Base-by-base conservation (phyloP, 2,888 invertebrate species). In the Heliconius ethilla region DNA sequence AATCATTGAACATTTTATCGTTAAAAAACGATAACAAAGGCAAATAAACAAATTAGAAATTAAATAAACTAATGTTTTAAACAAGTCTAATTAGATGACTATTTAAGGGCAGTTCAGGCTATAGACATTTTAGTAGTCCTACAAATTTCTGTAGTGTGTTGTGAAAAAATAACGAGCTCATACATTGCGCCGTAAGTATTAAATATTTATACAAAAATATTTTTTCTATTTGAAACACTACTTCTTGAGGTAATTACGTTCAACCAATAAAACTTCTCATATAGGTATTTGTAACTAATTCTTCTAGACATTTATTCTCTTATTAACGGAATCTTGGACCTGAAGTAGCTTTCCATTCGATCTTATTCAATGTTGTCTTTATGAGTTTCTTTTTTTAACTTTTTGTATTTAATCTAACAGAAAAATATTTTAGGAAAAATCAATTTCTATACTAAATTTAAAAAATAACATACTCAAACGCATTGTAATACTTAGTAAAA, bases 41-140 rank as follows among this genome's bases (percentile, higher is more conserved):
- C 37, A 63, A 62, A 73, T 73, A 73, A 73, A 62, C n/a, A 73
- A 73, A 59, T 59, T 40, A 73, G 27, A 13, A 29, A 18, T 29
- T 11, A 69, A 29, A 25, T 63, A 63, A 63, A 63, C 13, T 62
- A 73, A 63, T 59, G 59, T 40, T 37, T 59, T 63, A 15, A 37
- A 18, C 18, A 59, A 40, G 25, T 59, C 33, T 73, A 62, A 73
- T 73, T 73, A 73, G 10, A 3, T 4, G 37, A n/a, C 62, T 73
- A 73, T 73, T 37, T 73, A 73, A 73, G 40, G 25, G 18, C 13
- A 62, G 62, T 18, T 62, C 37, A 63, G 27, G 13, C 25, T 59
- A 4, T 62, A 40, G 37, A 37, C 37, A 27, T 18, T 73, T 62
- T 40, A 73, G 73, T 73, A 59, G 37, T 3, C 25, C n/a, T 73